Evolutionary conservation across 2,888 invertebrate genomes (phyloP).

Genomic region (Xanthorhoe designata): DNA sequence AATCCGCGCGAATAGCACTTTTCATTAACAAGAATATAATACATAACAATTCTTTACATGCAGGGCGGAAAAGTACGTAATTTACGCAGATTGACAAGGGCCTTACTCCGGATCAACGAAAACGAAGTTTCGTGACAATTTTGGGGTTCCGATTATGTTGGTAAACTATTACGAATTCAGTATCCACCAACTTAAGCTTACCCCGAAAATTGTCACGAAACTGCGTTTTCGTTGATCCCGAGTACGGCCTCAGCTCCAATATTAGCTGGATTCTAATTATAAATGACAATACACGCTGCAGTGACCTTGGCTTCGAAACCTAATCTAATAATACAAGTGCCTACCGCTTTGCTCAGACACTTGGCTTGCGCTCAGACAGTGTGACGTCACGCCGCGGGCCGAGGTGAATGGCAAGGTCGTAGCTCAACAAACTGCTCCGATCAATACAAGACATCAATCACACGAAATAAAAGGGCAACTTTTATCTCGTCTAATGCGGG

Average conservation of each 20-base stretch:
- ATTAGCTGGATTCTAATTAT: not conserved
- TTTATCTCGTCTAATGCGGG: not conserved
- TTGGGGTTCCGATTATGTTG: too few relatives aligned
- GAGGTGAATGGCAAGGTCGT: not conserved
- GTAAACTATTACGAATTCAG: too few relatives aligned
- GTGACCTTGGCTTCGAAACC: not conserved
- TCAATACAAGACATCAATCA: not conserved
- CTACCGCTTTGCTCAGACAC: not conserved
- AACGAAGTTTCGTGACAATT: too few relatives aligned
- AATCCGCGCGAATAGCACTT: constrained; percentile 9
- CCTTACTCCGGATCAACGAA: too few relatives aligned
- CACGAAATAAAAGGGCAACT: not conserved
- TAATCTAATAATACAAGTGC: not conserved
- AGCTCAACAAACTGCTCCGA: not conserved
- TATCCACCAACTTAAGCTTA: too few relatives aligned
- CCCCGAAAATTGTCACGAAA: too few relatives aligned
- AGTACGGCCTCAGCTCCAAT: not conserved
- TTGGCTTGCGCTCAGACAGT: not conserved
- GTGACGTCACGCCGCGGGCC: not conserved
- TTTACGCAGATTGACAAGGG: constrained; percentile 11
- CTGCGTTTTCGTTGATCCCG: too few relatives aligned
- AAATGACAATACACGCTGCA: not conserved
- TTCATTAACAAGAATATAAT: not conserved
- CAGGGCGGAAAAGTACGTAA: constrained; percentile 1
- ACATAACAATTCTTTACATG: not conserved